Evolutionary conservation across 2,113 vertebrate species (phyloP).

Genomic region (Phaethon lepturus): DNA sequence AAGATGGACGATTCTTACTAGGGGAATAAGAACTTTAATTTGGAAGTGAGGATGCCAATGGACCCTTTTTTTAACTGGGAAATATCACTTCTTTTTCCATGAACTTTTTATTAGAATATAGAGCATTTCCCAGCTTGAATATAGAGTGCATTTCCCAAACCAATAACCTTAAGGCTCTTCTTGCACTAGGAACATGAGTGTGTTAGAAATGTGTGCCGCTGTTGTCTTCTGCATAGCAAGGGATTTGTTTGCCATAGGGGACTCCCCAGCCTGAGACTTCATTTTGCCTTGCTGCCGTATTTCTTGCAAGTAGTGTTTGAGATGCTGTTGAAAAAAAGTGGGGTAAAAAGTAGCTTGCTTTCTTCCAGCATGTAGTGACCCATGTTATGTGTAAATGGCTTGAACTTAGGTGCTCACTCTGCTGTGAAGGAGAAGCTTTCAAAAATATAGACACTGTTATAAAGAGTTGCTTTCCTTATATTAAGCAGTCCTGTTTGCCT

Average conservation of each 20-base stretch:
- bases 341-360: neutral
- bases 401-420: neutral
- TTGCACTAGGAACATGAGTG: neutral
- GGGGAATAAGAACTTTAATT: neutral
- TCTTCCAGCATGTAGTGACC: slow-evolving; percentile 8
- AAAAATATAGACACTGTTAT: neutral
- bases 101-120: neutral
- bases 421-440: slow-evolving; percentile 50
- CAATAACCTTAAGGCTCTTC: neutral
- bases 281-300: neutral
- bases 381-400: slow-evolving; percentile 20
- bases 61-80: neutral
- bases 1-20: neutral
- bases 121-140: neutral
- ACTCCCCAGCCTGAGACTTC: neutral
- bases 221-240: neutral
- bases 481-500: slow-evolving; percentile 33
- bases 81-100: neutral
- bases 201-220: neutral
- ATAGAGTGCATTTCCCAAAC: neutral
- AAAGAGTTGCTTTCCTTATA: neutral
- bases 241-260: neutral
- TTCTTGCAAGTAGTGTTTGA: neutral
- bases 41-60: neutral
- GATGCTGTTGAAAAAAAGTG: neutral